These are phyloP conservation scores for Hypomecis atomaria DNA, from an alignment of 2,888 invertebrate species.

Conservation along the genomic window DNA sequence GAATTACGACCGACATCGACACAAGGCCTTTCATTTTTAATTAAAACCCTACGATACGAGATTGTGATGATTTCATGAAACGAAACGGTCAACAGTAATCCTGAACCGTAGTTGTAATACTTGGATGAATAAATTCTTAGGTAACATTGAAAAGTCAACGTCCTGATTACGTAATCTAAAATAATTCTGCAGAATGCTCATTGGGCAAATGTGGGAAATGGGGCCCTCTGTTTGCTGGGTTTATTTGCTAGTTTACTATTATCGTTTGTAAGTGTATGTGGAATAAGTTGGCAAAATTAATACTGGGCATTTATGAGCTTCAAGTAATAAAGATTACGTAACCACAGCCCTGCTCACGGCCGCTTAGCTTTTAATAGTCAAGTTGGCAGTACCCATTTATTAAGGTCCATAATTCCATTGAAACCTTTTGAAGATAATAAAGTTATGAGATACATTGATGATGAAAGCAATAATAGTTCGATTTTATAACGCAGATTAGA, in stretches of 20 bases:
- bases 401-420: slow-evolving; percentile 32
- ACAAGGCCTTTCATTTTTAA: slow-evolving; percentile 66
- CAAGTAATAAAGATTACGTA: slow-evolving; percentile 51
- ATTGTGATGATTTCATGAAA: slow-evolving; percentile 53
- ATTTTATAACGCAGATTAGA: neutral
- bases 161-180: slow-evolving; percentile 37
- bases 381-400: slow-evolving; percentile 26
- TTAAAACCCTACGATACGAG: slow-evolving; percentile 58
- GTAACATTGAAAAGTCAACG: slow-evolving; percentile 38
- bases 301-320: slow-evolving; percentile 42
- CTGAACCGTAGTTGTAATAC: slow-evolving; percentile 30
- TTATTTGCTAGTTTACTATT: slow-evolving; percentile 17
- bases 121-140: slow-evolving; percentile 14
- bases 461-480: neutral
- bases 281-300: slow-evolving; percentile 39
- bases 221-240: slow-evolving; percentile 14
- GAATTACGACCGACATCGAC: slow-evolving; percentile 62
- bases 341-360: slow-evolving; percentile 44
- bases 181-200: slow-evolving; percentile 16
- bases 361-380: slow-evolving; percentile 34
- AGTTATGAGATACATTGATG: slow-evolving; percentile 13
- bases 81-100: slow-evolving; percentile 47
- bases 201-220: slow-evolving; percentile 23
- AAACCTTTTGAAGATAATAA: slow-evolving; percentile 34
- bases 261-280: slow-evolving; percentile 14